Evolutionary conservation across 2,888 invertebrate species (phyloP).

Genomic region (Calliphora vomitoria): DNA sequence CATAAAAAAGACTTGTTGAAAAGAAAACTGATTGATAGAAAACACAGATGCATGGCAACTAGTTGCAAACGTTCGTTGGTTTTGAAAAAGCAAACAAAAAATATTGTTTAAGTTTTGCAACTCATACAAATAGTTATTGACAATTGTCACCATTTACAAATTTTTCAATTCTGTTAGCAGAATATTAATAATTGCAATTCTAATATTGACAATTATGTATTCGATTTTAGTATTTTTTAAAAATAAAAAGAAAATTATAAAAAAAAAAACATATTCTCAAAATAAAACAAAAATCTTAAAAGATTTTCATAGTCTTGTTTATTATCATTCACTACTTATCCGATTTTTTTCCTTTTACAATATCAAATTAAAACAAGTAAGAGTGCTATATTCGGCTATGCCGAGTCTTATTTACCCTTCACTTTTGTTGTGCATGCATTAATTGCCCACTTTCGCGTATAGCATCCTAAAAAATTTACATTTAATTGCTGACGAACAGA

Average conservation of each 20-base stretch:
- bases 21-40: constrained; percentile 25
- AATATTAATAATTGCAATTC: not conserved
- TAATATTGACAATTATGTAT: not conserved
- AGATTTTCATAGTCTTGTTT: too few species aligned
- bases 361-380: too few species aligned
- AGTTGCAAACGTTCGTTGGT: not conserved
- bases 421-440: too few species aligned
- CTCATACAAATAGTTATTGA: not conserved
- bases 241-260: not conserved
- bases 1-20: constrained; percentile 7
- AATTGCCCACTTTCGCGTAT: too few species aligned
- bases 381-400: too few species aligned
- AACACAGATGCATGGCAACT: constrained; percentile 9
- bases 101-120: not conserved
- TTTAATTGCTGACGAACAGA: too few species aligned
- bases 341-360: too few species aligned
- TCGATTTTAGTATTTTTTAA: too few species aligned
- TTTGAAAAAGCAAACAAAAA: not conserved
- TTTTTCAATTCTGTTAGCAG: not conserved
- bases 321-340: too few species aligned
- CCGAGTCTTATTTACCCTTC: too few species aligned
- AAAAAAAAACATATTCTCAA: not conserved
- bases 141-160: constrained; percentile 2
- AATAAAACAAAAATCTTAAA: too few species aligned
- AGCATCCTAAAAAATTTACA: too few species aligned